phyloP scores from a whole-genome alignment of 2,113 vertebrate species.

The Tor tambroides region DNA sequence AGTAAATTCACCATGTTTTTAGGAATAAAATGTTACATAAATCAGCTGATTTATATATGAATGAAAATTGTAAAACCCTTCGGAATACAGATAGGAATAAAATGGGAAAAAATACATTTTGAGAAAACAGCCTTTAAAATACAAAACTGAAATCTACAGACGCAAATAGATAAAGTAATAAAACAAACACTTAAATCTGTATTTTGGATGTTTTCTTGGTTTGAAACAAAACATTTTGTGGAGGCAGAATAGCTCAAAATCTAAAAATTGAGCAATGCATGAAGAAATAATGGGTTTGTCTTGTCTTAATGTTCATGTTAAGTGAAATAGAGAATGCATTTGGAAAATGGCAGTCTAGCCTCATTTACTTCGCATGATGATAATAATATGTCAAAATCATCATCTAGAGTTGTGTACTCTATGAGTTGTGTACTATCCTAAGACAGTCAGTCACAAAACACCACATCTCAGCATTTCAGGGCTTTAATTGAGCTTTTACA shows the following conservation, averaged over 20 bases:
- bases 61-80: background rate
- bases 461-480: conserved; percentile 34
- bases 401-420: background rate
- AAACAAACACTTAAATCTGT: background rate
- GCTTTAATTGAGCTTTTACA: conserved; percentile 78
- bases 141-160: background rate
- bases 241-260: background rate
- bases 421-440: too few relatives aligned
- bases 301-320: background rate
- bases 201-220: background rate
- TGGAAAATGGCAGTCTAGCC: background rate
- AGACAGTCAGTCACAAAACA: background rate
- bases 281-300: background rate
- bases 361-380: background rate
- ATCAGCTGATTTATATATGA: background rate
- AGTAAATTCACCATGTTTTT: background rate
- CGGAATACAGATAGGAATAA: background rate
- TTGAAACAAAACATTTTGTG: background rate
- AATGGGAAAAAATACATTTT: background rate
- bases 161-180: background rate
- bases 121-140: background rate
- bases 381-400: background rate
- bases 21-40: background rate
- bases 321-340: background rate
- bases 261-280: background rate